Conservation (phyloP, 2,797 vertebrate species). For the Ceryle rudis region DNA sequence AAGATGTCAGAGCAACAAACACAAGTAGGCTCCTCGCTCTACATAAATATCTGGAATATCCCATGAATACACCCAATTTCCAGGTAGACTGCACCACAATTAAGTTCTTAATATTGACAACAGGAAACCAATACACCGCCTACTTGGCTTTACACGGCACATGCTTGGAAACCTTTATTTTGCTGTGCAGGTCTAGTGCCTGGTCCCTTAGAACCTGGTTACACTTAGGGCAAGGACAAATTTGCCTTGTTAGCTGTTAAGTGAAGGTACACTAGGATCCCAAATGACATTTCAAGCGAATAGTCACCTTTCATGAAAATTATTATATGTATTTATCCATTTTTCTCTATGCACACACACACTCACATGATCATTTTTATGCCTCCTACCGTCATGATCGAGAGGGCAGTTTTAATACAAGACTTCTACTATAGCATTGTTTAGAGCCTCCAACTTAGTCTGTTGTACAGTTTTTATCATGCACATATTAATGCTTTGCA, state of each 20-base stretch:
- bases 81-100: background rate
- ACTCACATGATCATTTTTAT: fast-evolving
- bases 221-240: background rate
- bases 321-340: background rate
- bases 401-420: background rate
- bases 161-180: background rate
- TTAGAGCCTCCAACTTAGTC: background rate
- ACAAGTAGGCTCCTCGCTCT: background rate
- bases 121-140: background rate
- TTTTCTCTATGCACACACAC: background rate
- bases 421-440: fast-evolving
- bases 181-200: background rate
- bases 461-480: fast-evolving
- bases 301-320: background rate
- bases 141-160: background rate
- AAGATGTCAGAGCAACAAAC: background rate
- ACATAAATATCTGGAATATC: background rate
- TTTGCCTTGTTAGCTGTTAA: background rate
- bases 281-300: background rate
- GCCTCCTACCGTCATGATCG: background rate
- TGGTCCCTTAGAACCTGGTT: background rate
- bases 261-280: background rate
- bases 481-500: background rate
- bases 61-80: background rate
- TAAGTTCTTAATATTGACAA: background rate